Conservation (phyloP, 2,113 vertebrate species). For the Brienomyrus longianalis region DNA sequence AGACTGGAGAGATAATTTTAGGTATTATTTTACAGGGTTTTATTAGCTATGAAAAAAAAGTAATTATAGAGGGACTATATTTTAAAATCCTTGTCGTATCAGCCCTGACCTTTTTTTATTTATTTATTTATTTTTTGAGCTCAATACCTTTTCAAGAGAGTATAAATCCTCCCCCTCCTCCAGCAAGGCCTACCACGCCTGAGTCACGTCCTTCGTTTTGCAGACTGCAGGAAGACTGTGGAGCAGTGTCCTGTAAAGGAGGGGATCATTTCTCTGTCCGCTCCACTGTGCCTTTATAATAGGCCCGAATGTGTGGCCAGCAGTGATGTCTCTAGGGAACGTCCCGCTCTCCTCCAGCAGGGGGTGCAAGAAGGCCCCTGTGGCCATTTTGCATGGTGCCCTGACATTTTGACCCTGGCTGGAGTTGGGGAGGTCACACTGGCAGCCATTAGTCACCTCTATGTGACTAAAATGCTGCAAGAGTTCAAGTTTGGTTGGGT, state of each 20-base stretch:
- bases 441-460: neutral
- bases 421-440: neutral
- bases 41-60: conserved; percentile 26
- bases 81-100: conserved; percentile 15
- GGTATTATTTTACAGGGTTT: conserved; percentile 18
- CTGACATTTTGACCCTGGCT: neutral
- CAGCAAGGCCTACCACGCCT: conserved; percentile 3
- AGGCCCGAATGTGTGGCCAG: neutral
- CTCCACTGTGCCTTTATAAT: neutral
- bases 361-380: neutral
- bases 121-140: neutral
- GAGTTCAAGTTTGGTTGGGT: neutral
- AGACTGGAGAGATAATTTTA: conserved; percentile 23
- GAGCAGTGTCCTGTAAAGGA: neutral
- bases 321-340: neutral
- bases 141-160: conserved; percentile 23
- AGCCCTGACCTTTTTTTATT: conserved; percentile 22
- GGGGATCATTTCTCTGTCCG: neutral
- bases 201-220: conserved; percentile 11
- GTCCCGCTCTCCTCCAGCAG: neutral
- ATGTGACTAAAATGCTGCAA: neutral
- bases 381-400: neutral
- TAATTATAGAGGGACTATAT: conserved; percentile 25
- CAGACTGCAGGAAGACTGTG: neutral
- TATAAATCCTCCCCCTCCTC: conserved; percentile 18